Evolutionary conservation across 2,113 vertebrate genomes (phyloP).

Genomic region (Callipepla californica): DNA sequence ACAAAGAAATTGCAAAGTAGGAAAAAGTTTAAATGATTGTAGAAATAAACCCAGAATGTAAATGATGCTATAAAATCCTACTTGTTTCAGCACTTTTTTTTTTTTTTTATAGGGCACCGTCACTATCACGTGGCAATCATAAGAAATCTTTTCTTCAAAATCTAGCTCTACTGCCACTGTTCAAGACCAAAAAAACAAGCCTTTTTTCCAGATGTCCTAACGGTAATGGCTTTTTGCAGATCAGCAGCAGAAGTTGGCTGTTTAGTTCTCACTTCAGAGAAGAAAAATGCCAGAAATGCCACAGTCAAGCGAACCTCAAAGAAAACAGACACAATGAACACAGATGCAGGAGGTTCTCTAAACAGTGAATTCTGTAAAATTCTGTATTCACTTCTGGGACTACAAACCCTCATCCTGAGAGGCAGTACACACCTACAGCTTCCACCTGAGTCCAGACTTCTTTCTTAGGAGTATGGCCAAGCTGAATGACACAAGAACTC

Average conservation of each 20-base stretch:
- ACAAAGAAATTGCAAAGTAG: constrained; percentile 46
- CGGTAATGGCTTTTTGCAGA: constrained; percentile 60
- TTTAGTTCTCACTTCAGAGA: constrained; percentile 45
- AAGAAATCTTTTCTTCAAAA: constrained; percentile 57
- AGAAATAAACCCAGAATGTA: constrained; percentile 65
- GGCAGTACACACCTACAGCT: not conserved
- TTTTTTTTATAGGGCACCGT: constrained; percentile 20
- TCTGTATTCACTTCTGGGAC: not conserved
- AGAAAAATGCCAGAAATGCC: constrained; percentile 46
- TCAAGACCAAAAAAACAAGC: constrained; percentile 25
- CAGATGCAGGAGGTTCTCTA: not conserved
- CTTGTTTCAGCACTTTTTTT: constrained; percentile 57
- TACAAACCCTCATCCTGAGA: not conserved
- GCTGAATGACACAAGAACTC: not conserved
- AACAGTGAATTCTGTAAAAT: not conserved
- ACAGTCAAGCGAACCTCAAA: constrained; percentile 30
- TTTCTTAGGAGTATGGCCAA: not conserved
- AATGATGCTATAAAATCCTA: constrained; percentile 56
- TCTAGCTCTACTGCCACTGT: not conserved
- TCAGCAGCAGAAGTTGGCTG: constrained; percentile 51
- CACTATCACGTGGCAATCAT: constrained; percentile 54
- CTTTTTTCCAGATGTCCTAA: constrained; percentile 54
- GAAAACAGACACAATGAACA: constrained; percentile 3
- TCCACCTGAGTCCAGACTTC: not conserved
- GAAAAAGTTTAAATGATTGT: constrained; percentile 64